phyloP scores from a whole-genome alignment of 2,797 vertebrate genomes.

The Gymnoscopelus braueri region DNA sequence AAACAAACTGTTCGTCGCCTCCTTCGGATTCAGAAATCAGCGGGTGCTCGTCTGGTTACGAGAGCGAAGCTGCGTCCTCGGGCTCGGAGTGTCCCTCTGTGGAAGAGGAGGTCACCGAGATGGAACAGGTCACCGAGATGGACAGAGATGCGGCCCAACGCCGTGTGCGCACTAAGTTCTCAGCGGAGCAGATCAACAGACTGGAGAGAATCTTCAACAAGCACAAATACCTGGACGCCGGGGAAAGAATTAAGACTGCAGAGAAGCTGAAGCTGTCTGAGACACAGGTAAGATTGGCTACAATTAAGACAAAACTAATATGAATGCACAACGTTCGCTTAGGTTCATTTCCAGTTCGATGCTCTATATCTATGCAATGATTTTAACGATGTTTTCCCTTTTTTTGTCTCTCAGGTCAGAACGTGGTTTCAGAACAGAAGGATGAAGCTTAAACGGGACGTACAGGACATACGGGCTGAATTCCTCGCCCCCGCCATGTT shows the following conservation, averaged over 20 bases:
- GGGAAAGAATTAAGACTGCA: conserved; percentile 83
- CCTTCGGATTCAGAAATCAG: conserved; percentile 72
- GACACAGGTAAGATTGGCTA: conserved; percentile 79
- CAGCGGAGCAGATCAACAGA: conserved; percentile 83
- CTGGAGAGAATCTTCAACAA: conserved; percentile 87
- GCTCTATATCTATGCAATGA: not conserved
- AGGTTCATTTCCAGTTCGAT: not conserved
- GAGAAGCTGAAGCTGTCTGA: conserved; percentile 84
- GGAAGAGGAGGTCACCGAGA: conserved; percentile 41
- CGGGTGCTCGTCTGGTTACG: conserved; percentile 80
- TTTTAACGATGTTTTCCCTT: not conserved
- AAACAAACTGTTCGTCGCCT: conserved; percentile 64
- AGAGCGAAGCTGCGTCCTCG: conserved; percentile 74
- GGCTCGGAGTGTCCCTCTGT: conserved; percentile 67
- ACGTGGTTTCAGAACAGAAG: conserved; percentile 93
- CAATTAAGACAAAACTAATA: not conserved
- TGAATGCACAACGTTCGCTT: not conserved
- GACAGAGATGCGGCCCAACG: conserved; percentile 69
- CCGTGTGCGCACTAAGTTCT: conserved; percentile 86
- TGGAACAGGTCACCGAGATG: conserved; percentile 18
- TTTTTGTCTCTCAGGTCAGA: conserved; percentile 78
- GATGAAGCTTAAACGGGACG: conserved; percentile 90
- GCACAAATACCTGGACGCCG: conserved; percentile 84
- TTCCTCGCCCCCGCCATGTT: conserved; percentile 63
- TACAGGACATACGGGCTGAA: conserved; percentile 78